phyloP scores from a whole-genome alignment of 2,888 invertebrate genomes.

The Epistrophe grossulariae region DNA sequence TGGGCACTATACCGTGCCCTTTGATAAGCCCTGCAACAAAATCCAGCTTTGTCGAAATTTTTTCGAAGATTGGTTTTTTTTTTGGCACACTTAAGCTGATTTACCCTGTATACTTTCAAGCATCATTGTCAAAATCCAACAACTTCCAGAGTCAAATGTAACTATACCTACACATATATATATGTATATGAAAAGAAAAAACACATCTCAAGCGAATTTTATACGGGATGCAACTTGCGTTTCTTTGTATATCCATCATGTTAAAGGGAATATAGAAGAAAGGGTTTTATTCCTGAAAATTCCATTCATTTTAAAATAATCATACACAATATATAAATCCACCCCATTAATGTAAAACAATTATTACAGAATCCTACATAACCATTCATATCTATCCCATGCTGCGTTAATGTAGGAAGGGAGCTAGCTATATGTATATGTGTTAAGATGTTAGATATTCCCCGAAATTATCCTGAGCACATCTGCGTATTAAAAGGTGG shows the following conservation, averaged over 20 bases:
- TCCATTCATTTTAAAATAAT: neutral
- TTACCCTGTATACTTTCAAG: neutral
- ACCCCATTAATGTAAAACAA: constrained; percentile 31
- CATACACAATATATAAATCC: constrained; percentile 13
- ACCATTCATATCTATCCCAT: constrained; percentile 1
- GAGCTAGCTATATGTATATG: neutral
- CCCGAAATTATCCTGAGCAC: constrained; percentile 41
- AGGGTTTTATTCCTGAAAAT: neutral
- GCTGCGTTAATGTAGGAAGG: neutral
- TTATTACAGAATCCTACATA: neutral
- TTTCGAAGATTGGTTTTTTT: too few relatives aligned
- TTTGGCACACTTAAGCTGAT: too few relatives aligned
- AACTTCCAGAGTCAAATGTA: constrained; percentile 1
- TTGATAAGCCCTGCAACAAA: too few relatives aligned
- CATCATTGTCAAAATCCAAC: neutral
- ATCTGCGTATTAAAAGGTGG: constrained; percentile 64
- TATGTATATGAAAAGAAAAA: neutral
- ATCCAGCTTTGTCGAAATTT: too few relatives aligned
- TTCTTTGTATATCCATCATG: neutral
- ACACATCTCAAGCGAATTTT: neutral
- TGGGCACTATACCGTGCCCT: too few relatives aligned
- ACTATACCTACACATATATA: too few relatives aligned
- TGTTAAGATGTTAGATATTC: constrained; percentile 10
- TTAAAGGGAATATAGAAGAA: neutral
- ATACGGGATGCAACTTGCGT: neutral